A percentile compares a stretch with the other conserved stretches of the same genome.
Conservation (phyloP, 2,888 invertebrate species). For the Hoplodrina ambigua region DNA sequence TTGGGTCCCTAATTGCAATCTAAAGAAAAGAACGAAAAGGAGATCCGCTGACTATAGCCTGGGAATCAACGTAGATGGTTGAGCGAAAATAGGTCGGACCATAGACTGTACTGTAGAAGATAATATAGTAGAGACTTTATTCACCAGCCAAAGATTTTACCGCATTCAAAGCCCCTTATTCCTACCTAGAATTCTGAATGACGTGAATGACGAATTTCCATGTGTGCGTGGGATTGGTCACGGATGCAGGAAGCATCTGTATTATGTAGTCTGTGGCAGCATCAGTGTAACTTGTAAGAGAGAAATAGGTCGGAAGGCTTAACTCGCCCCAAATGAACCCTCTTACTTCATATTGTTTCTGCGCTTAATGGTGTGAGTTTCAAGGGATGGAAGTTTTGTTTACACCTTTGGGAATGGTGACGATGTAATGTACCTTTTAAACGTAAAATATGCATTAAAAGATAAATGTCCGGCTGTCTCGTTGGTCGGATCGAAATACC, state of each 20-base stretch:
- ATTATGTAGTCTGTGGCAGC: conserved; percentile 21
- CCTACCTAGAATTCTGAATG: conserved; percentile 1
- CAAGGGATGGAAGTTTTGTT: conserved; percentile 63
- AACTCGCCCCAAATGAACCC: conserved; percentile 61
- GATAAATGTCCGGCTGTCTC: background rate
- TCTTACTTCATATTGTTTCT: conserved; percentile 60
- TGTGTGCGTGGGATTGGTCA: conserved; percentile 10
- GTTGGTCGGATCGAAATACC: background rate
- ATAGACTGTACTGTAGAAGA: conserved; percentile 8
- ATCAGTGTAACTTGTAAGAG: conserved; percentile 42
- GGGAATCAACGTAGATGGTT: conserved; percentile 64
- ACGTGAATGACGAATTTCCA: background rate
- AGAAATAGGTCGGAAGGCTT: conserved; percentile 71
- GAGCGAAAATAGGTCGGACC: conserved; percentile 40
- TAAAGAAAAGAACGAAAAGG: conserved; percentile 63
- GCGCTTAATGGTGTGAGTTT: conserved; percentile 70
- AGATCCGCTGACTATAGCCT: conserved; percentile 66
- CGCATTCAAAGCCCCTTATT: conserved; percentile 4
- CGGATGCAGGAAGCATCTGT: conserved; percentile 3
- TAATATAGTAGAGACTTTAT: conserved; percentile 17
- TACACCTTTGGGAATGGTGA: conserved; percentile 34
- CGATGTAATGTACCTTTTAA: conserved; percentile 2
- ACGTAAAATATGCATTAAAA: conserved; percentile 3
- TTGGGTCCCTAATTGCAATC: conserved; percentile 70
- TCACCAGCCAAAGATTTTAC: conserved; percentile 12